Percentiles rank a stretch among this genome's conserved stretches.
phyloP scores from a whole-genome alignment of 1,140 invertebrate genomes.

The Dendrolimus kikuchii region DNA sequence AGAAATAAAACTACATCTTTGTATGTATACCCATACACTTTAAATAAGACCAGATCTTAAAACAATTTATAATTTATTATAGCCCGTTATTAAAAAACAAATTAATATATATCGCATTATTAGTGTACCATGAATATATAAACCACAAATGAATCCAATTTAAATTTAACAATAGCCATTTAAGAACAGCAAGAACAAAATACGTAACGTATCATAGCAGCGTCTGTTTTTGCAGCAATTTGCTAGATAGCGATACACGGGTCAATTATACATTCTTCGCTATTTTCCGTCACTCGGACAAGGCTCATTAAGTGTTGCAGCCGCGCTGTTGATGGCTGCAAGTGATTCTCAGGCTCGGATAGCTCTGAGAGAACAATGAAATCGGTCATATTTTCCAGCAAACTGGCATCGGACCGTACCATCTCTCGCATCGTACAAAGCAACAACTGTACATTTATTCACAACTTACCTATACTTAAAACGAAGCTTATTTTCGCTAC shows the following conservation, averaged over 20 bases:
- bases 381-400: constrained; percentile 67
- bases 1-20: too few species aligned
- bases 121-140: too few species aligned
- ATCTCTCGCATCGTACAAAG: constrained; percentile 48
- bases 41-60: too few species aligned
- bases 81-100: too few species aligned
- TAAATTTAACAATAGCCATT: too few species aligned
- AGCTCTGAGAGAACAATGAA: constrained; percentile 58
- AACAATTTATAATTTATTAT: too few species aligned
- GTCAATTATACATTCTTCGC: constrained; percentile 47
- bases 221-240: too few species aligned
- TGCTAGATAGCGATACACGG: constrained; percentile 11
- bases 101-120: too few species aligned
- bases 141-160: too few species aligned
- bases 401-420: constrained; percentile 55
- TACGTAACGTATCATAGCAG: too few species aligned
- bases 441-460: constrained; percentile 55
- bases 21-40: too few species aligned
- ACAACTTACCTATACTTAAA: constrained; percentile 48
- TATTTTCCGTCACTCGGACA: constrained; percentile 64
- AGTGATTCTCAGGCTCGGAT: constrained; percentile 59
- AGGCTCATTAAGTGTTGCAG: constrained; percentile 65
- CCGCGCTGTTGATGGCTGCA: constrained; percentile 55
- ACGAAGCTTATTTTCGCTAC: constrained; percentile 49
- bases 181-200: too few species aligned